A percentile compares a stretch with the other conserved stretches of the same genome.
phyloP scores from a whole-genome alignment of 1,140 invertebrate species.

The Plodia interpunctella region DNA sequence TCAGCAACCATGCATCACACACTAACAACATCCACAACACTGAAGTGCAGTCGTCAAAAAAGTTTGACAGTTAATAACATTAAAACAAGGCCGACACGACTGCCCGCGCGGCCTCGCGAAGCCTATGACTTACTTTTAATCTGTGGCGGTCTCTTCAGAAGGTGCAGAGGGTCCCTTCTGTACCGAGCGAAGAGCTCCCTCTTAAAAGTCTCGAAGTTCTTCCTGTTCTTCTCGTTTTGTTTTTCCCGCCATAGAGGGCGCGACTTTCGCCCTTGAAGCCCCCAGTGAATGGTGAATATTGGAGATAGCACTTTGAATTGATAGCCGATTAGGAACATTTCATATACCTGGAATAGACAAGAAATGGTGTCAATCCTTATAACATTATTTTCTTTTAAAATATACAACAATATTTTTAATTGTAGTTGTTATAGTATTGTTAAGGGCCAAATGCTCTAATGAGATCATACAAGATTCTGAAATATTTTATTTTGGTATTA shows the following conservation, averaged over 20 bases:
- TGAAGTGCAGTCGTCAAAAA: slow-evolving; percentile 21
- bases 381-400: no score
- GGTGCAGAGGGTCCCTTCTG: slow-evolving; percentile 81
- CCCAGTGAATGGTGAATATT: slow-evolving; percentile 94
- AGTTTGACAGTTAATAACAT: slow-evolving; percentile 15
- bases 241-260: slow-evolving; percentile 90
- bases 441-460: no score
- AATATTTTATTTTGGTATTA: no score
- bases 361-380: neutral
- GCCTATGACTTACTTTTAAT: slow-evolving; percentile 60
- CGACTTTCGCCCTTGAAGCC: slow-evolving; percentile 86
- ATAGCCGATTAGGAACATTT: slow-evolving; percentile 94
- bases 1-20: neutral
- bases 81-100: slow-evolving; percentile 47
- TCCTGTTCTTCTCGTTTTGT: slow-evolving; percentile 89
- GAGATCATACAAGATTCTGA: no score
- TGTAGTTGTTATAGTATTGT: no score
- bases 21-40: neutral
- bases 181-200: slow-evolving; percentile 89
- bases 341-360: slow-evolving; percentile 87
- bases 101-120: slow-evolving; percentile 56
- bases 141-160: slow-evolving; percentile 71
- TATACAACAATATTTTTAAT: no score
- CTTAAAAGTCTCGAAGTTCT: slow-evolving; percentile 90
- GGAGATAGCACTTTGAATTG: slow-evolving; percentile 93